Evolutionary conservation across 1,140 invertebrate species (phyloP).

Genomic region (Papilio aristodemus): DNA sequence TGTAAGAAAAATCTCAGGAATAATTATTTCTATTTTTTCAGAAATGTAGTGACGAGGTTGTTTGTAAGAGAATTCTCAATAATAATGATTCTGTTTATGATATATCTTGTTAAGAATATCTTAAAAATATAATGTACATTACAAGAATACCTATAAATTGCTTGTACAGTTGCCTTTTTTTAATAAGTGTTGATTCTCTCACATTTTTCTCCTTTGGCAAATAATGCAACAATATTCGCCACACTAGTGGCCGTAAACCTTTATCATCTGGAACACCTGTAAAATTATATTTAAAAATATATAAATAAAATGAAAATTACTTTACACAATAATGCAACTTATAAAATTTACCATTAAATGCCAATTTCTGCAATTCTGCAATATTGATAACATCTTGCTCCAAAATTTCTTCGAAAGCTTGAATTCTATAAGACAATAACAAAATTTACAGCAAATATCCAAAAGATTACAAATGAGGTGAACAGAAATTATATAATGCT

Average conservation of each 20-base stretch:
- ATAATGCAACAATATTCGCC: slow-evolving; percentile 92
- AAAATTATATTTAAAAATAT: slow-evolving; percentile 30
- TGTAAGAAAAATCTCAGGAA: no score
- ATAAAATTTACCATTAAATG: slow-evolving; percentile 85
- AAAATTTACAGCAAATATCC: not conserved
- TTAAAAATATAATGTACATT: slow-evolving; percentile 19
- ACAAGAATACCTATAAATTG: slow-evolving; percentile 89
- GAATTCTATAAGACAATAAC: slow-evolving; percentile 81
- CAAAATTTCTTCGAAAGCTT: slow-evolving; percentile 87
- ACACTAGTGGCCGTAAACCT: slow-evolving; percentile 87
- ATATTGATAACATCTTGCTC: slow-evolving; percentile 86
- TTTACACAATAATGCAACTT: slow-evolving; percentile 4
- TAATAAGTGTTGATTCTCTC: slow-evolving; percentile 84
- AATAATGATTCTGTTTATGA: not conserved
- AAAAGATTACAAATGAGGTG: not conserved
- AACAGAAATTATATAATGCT: not conserved
- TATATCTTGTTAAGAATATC: not conserved
- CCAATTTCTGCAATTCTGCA: slow-evolving; percentile 83
- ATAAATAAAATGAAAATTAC: not conserved
- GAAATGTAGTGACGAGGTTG: no score
- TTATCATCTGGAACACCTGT: slow-evolving; percentile 91
- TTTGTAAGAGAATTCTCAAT: no score
- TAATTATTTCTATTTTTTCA: no score
- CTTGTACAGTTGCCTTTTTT: slow-evolving; percentile 88
- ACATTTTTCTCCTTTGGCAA: slow-evolving; percentile 84